These are phyloP conservation scores for Myiopsitta monachus DNA, from an alignment of 2,113 vertebrate species.

Conservation along the genomic window DNA sequence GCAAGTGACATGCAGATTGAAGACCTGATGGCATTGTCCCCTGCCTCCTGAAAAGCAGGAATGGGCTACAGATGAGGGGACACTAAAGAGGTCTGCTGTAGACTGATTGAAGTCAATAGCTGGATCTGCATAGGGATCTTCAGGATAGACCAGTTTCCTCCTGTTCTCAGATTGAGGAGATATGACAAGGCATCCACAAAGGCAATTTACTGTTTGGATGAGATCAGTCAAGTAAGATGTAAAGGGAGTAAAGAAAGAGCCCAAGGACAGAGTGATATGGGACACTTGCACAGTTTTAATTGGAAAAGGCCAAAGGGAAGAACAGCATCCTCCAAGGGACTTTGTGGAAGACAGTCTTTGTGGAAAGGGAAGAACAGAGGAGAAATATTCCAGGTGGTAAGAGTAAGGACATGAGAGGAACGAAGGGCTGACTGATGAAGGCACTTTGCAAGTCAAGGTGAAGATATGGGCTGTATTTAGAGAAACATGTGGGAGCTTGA, in stretches of 20 bases:
- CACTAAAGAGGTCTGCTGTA: background rate
- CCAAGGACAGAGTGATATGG: background rate
- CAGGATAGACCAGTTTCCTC: background rate
- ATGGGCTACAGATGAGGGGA: background rate
- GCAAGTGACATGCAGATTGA: background rate
- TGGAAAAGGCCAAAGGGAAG: background rate
- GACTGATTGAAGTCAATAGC: background rate
- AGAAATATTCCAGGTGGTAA: background rate
- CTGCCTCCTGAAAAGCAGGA: background rate
- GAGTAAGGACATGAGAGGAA: background rate
- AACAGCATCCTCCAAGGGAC: background rate
- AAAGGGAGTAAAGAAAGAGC: background rate
- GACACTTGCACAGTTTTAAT: background rate
- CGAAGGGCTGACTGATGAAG: background rate
- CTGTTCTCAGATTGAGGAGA: background rate
- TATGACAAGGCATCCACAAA: background rate
- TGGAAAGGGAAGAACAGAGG: background rate
- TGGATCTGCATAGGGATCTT: background rate
- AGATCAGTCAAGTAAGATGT: background rate
- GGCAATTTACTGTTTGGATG: background rate
- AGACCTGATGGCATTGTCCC: background rate
- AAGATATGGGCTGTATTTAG: background rate
- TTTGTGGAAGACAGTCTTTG: background rate
- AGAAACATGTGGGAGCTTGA: conserved; percentile 2
- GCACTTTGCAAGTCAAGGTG: background rate